Evolutionary conservation across 2,113 vertebrate species (phyloP).

Genomic region (Ctenomys sociabilis): DNA sequence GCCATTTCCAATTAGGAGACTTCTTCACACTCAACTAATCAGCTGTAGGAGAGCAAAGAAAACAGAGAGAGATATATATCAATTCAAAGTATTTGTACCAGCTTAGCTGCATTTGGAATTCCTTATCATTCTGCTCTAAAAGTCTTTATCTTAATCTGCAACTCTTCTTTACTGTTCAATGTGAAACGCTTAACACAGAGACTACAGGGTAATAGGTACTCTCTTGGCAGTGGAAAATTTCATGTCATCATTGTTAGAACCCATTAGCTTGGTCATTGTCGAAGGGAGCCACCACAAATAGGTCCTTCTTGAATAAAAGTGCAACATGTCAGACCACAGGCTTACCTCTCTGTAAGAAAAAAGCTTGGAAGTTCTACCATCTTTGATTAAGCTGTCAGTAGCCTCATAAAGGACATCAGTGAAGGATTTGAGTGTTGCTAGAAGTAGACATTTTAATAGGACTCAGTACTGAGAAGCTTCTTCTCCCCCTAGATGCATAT

Average conservation of each 20-base stretch:
- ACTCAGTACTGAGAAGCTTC: neutral
- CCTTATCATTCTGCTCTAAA: neutral
- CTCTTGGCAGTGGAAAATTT: neutral
- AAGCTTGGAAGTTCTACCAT: neutral
- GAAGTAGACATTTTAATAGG: neutral
- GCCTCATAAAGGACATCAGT: neutral
- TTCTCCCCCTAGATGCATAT: accelerated
- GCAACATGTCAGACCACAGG: neutral
- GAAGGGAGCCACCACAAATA: neutral
- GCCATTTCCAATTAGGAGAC: neutral
- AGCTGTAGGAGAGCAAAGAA: neutral
- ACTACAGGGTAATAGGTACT: neutral
- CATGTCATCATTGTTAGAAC: neutral
- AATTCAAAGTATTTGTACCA: neutral
- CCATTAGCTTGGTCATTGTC: neutral
- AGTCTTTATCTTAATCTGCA: neutral
- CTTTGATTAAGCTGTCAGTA: neutral
- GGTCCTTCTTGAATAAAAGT: neutral
- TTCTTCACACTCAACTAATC: neutral
- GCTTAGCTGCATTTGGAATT: neutral
- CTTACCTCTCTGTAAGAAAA: neutral
- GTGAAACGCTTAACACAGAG: neutral
- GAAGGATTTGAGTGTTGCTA: neutral
- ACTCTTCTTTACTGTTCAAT: neutral
- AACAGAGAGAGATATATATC: neutral